Base-by-base conservation (phyloP, 1,140 invertebrate species). In the Oedothorax gibbosus region DNA sequence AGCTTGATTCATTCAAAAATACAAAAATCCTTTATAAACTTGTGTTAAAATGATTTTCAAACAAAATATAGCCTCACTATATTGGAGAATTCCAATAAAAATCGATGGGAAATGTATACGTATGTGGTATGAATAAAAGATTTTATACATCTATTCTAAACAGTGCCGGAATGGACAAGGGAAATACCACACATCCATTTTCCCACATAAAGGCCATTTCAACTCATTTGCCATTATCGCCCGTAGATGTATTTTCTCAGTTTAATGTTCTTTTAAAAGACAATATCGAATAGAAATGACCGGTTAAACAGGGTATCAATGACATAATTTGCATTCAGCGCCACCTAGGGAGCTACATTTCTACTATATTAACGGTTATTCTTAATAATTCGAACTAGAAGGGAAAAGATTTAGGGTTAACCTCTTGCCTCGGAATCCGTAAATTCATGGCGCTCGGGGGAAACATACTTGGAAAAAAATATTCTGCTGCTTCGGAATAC, bases 241-340 rank as follows among this genome's bases (percentile, higher is more conserved):
- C 35, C 35, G n/a, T 51, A 15, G 69, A 15, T 8, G 69, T 15
- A n/a, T 15, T 53, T 51, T 15, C 77, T 9, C n/a, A 9, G 5
- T 14, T 15, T 79, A 79, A 79, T 62, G 62, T 53, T 50, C 78
- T 35, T 56, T 81, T 81, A 56, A 71, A 81, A 81, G 49, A 50
- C 35, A 56, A 68, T 57, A 68, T 71, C 71, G 78, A 81, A 81
- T 81, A 71, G 78, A 81, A 71, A 81, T 60, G 54, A 56, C 78
- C 65, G 53, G 49, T 71, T 81, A 57, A 71, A 60, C 50, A 14
- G 15, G 54, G 35, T 12, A 81, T 81, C 69, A 81, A 81, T 81
- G 69, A 18, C 64, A n/a, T 18, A 66, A 68, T 68, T 79, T 79
- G 76, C 62, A 79, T 68, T 50, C 60, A 62, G 35, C 57, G 14